Evolutionary conservation across 2,797 vertebrate species (phyloP).

Genomic region (Corythornis leucogaster): DNA sequence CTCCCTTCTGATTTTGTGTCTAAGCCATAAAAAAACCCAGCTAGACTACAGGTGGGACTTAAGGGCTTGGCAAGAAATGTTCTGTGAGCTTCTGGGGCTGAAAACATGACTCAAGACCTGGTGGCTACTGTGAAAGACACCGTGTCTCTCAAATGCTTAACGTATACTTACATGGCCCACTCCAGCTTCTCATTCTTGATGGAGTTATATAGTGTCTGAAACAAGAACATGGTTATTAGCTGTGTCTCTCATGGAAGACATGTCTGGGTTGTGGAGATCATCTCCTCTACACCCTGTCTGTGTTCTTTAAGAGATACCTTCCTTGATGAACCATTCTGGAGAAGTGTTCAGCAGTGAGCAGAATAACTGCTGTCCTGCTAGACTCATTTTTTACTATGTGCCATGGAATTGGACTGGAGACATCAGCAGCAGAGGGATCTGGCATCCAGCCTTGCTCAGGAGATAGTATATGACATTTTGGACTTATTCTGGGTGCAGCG

Average conservation of each 20-base stretch:
- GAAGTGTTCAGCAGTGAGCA: neutral
- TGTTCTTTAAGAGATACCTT: neutral
- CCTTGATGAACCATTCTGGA: neutral
- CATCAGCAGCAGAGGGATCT: neutral
- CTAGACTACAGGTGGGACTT: neutral
- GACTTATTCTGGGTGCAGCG: neutral
- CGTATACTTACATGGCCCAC: slow-evolving; percentile 96
- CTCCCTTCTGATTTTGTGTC: neutral
- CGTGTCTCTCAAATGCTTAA: neutral
- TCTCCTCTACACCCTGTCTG: neutral
- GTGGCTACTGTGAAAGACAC: neutral
- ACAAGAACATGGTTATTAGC: slow-evolving; percentile 46
- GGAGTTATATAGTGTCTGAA: slow-evolving; percentile 93
- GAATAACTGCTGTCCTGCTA: neutral
- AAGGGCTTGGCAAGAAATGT: neutral
- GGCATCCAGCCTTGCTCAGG: neutral
- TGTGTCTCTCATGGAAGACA: neutral
- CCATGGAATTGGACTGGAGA: neutral
- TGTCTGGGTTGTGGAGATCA: neutral
- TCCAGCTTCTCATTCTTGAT: slow-evolving; percentile 98
- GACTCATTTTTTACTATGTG: neutral
- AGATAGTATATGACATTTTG: neutral
- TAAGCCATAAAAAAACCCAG: neutral
- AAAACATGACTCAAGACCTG: neutral
- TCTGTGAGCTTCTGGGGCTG: neutral